Percentiles rank a stretch among this genome's conserved stretches.
Conservation (phyloP, 2,113 vertebrate species). For the Triplophysa rosa region DNA sequence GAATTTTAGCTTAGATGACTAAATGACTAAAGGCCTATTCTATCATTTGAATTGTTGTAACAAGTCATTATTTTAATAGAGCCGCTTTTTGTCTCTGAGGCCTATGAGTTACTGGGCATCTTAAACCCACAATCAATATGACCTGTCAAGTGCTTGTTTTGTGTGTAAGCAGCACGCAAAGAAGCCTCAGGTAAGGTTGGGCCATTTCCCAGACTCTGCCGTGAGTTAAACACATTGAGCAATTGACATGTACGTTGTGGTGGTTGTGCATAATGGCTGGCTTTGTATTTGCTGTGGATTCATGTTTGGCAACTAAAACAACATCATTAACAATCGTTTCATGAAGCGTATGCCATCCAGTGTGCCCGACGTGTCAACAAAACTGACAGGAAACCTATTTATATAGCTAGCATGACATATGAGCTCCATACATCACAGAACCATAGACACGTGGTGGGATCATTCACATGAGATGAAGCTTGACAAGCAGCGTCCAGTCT, state of each 20-base stretch:
- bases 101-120: constrained; percentile 30
- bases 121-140: constrained; percentile 60
- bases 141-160: constrained; percentile 54
- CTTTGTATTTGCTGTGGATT: constrained; percentile 60
- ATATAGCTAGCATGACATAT: constrained; percentile 63
- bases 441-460: constrained; percentile 57
- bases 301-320: constrained; percentile 68
- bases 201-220: constrained; percentile 38
- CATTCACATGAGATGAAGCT: constrained; percentile 53
- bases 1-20: too few species aligned
- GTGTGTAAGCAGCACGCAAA: constrained; percentile 24
- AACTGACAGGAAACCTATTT: constrained; percentile 67
- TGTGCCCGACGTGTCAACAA: constrained; percentile 63
- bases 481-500: constrained; percentile 23
- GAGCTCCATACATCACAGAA: constrained; percentile 65
- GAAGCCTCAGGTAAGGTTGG: constrained; percentile 12
- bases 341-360: constrained; percentile 58
- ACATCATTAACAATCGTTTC: constrained; percentile 61
- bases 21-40: too few species aligned
- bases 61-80: constrained; percentile 26
- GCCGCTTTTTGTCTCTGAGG: constrained; percentile 37
- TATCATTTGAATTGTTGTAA: neutral
- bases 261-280: constrained; percentile 58
- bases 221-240: constrained; percentile 45
- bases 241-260: constrained; percentile 56